Evolutionary conservation across 2,113 vertebrate genomes (phyloP), one percentile per base, ranked within the genome.

Genomic region (Malaclemys terrapin): DNA sequence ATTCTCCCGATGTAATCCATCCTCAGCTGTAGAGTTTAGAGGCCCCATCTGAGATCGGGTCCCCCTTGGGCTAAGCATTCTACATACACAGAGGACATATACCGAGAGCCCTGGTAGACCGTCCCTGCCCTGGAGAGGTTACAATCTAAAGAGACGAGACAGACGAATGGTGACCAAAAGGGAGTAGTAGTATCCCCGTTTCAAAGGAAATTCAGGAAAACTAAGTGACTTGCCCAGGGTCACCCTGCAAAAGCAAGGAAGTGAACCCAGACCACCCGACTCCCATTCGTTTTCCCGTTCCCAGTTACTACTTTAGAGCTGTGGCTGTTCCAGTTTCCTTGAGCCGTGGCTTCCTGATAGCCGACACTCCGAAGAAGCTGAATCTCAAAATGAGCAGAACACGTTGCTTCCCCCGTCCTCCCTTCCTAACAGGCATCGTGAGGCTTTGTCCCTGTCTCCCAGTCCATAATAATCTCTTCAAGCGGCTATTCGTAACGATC

Each of bases 181-280:
- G 19, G 65, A 22, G 17, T 22, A 20, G 17, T 22, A 20, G 11
- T 20, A 62, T 10, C 65, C 19, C 19, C 4, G 2, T 69, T 69
- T 38, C 65, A 69, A 20, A 69, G 42, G 42, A 45, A 45, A 42
- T 22, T 11, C 42, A 10, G 20, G 20, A 12, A 45, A 45, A 76
- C 5, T 19, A 72, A 38, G 65, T 38, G n/a, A 87, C 65, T 65
- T 0, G 1, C 6, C 1, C 0, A 0, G 49, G 25, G 12, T 80
- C 1, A 2, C 10, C 2, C 1, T 0, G 0, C 0, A 2, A 42
- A 75, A 75, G 22, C 42, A 45, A 27, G 42, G 75, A 8, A 25
- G 4, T 45, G 75, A 45, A 27, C 42, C 75, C 75, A 6, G 6
- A 29, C 13, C 75, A 8, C 10, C 19, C 19, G 16, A 69, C 35